Base-by-base conservation (phyloP, 2,888 invertebrate genomes). In the Lysandra bellargus region DNA sequence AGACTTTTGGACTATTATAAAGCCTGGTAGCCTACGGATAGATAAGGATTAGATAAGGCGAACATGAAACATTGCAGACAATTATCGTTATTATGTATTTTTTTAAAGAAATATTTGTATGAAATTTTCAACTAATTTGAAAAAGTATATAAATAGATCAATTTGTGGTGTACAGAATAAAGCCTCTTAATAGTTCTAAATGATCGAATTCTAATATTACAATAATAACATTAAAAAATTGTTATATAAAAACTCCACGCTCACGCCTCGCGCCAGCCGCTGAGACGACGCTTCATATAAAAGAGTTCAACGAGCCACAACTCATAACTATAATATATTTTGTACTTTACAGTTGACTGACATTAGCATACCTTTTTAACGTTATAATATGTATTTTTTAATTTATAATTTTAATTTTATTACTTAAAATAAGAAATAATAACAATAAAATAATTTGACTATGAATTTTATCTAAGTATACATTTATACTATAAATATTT, bases 221-320 rank as follows among this genome's bases (percentile, higher is more conserved):
- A 49, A 49, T 9, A 3, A 12, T 9, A 57, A 5, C 14, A 14
- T 23, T 33, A 17, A 69, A 69, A 37, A 69, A 33, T 17, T 9
- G 4, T 14, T 33, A 17, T 23, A 7, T 3, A 64, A 2, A 23
- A 23, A 12, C 30, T 64, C 30, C 4, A 30, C 82, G 84, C 82
- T 80, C 84, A 84, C 85, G 83, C 83, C 23, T 23, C 61, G n/a
- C 2, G 49, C 49, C 6, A 61, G n/a, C 23, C 33, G 14, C 33
- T 4, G 64, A 64, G 33, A 1, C 69, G 33, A 69, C 69, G 69
- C 5, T 69, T 33, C 84, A 79, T 90, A 91, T 86, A 88, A 91
- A 92, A 94, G 93, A 94, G 87, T 91, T 94, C 92, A 93, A 94
- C 94, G 84, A 85, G 85, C 84, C 80, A 79, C 80, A 79, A 79